Evolutionary conservation across 2,888 invertebrate species (phyloP), one percentile per base, ranked within the genome.

Genomic region (Philopedon plagiatum): DNA sequence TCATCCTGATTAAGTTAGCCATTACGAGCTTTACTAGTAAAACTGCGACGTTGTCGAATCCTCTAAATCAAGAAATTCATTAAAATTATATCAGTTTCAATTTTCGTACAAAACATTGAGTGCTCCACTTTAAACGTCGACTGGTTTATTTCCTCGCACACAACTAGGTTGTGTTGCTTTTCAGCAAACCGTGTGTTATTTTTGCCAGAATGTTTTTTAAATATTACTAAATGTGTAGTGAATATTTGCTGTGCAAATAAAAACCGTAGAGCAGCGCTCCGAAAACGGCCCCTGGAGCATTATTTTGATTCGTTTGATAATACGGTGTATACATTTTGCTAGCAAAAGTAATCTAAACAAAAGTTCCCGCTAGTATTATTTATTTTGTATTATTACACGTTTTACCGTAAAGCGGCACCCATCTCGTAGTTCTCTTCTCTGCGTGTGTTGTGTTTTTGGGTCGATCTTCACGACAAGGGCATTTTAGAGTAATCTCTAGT

Each of bases 341-440:
- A 58, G 41, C 65, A 63, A 69, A 73, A 69, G 69, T 73, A 73
- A 73, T 69, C 73, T 70, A 69, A 69, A 73, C 73, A 73, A 69
- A 73, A 73, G 69, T 69, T 73, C 69, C 68, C 73, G 54, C 69
- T 64, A 61, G 41, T 57, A 54, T 51, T 73, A 70, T 73, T 73
- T 73, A 73, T 73, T 73, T 64, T 73, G 69, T 67, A 57, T 73
- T 73, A 70, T 73, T 73, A 64, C 60, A 58, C 23, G 61, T 60
- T 57, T 58, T 29, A 51, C 29, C 29, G 51, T 29, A 21, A 15
- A 51, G 15, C 8, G 15, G 39, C 51, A 29, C 29, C 9, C 51
- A 29, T 51, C 15, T 8, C 51, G 26, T 15, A n/a, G 29, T 51
- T 23, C 23, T 49, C 7, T 29, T 19, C 13, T 29, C 29, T 29